Conservation (phyloP, 2,888 invertebrate species). For the Portevinia maculata region DNA sequence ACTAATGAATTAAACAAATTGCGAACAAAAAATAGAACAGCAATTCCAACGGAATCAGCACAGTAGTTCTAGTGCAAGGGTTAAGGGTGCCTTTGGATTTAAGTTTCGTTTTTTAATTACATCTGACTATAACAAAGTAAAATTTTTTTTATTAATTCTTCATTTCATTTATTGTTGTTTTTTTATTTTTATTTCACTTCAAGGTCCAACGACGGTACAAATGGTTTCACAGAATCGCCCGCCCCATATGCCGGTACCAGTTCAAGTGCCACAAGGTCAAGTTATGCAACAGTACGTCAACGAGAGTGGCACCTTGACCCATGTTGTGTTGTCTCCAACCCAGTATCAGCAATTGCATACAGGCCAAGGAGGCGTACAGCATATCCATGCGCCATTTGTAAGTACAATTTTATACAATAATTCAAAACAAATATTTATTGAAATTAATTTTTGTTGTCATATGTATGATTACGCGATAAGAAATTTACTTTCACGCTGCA, state of each 20-base stretch:
- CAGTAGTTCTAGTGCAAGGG: too few species aligned
- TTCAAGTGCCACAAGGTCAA: conserved; percentile 95
- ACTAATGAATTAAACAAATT: too few species aligned
- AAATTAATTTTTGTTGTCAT: conserved; percentile 6
- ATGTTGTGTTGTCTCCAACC: conserved; percentile 93
- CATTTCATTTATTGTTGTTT: conserved; percentile 3
- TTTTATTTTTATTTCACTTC: conserved; percentile 79
- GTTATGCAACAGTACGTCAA: conserved; percentile 96
- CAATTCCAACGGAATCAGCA: too few species aligned
- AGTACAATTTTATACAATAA: conserved; percentile 80
- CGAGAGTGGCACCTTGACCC: conserved; percentile 93
- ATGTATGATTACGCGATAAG: neutral
- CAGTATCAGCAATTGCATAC: conserved; percentile 84
- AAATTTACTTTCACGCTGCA: conserved; percentile 2
- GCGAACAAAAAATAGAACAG: too few species aligned
- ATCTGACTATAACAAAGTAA: conserved; percentile 6
- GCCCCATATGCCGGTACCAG: conserved; percentile 92
- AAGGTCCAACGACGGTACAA: conserved; percentile 93
- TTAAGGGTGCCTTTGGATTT: too few species aligned
- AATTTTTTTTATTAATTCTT: conserved; percentile 25
- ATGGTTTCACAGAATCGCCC: conserved; percentile 92
- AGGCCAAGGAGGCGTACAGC: conserved; percentile 84
- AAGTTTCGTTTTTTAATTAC: conserved; percentile 20
- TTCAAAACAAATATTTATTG: conserved; percentile 9
- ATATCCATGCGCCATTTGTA: conserved; percentile 87